Evolutionary conservation across 2,797 vertebrate genomes (phyloP).

Genomic region (Sciurus vulgaris): DNA sequence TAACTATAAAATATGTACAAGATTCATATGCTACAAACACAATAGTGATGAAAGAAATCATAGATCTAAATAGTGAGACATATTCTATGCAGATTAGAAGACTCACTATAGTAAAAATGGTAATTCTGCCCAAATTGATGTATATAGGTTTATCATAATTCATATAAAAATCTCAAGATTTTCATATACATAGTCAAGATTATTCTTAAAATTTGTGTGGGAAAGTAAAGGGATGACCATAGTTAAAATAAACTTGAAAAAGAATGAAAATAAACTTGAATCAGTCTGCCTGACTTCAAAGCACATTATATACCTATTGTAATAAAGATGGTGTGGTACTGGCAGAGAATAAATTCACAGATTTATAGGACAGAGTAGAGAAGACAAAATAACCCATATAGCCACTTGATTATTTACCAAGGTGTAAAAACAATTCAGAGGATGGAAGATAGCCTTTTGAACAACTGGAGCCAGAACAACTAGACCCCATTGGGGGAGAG

Average conservation of each 20-base stretch:
- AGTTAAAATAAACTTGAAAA: conserved; percentile 27
- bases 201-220: not conserved
- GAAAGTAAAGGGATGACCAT: not conserved
- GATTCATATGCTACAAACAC: not conserved
- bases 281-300: not conserved
- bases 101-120: not conserved
- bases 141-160: not conserved
- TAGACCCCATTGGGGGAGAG: too few species aligned
- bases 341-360: not conserved
- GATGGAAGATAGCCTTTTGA: not conserved
- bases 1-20: not conserved
- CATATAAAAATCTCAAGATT: not conserved
- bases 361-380: not conserved
- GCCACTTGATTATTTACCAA: conserved; percentile 27
- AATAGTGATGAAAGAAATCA: not conserved
- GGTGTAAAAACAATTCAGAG: not conserved
- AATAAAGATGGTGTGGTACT: not conserved
- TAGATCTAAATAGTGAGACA: not conserved
- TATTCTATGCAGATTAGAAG: not conserved
- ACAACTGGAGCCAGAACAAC: not conserved
- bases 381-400: not conserved
- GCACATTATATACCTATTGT: not conserved
- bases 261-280: not conserved
- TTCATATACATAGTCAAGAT: not conserved
- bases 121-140: not conserved